A percentile compares a stretch with the other conserved stretches of the same genome.
Evolutionary conservation across 2,888 invertebrate species (phyloP).

Genomic region (Cheilosia variabilis): DNA sequence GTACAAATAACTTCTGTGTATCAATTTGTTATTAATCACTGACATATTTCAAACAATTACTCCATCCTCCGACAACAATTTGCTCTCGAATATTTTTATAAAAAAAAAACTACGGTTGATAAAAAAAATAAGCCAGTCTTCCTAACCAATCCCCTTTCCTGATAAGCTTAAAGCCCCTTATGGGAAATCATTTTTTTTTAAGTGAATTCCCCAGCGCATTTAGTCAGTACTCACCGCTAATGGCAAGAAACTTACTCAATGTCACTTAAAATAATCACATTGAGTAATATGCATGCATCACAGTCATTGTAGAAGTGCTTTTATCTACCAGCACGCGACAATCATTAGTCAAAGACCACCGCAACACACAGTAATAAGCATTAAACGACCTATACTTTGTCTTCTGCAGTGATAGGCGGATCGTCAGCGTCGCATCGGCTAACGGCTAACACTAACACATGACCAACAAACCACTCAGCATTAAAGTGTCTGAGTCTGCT

Average conservation of each 20-base stretch:
- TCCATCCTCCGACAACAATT: constrained; percentile 9
- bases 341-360: constrained; percentile 47
- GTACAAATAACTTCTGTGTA: background rate
- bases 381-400: background rate
- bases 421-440: constrained; percentile 1
- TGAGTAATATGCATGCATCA: constrained; percentile 37
- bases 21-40: constrained; percentile 14
- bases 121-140: background rate
- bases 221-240: background rate
- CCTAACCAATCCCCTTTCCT: background rate
- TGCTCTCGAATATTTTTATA: constrained; percentile 16
- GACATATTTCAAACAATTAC: constrained; percentile 1
- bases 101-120: background rate
- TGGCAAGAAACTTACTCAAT: constrained; percentile 13
- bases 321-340: constrained; percentile 56
- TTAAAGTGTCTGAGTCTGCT: constrained; percentile 16
- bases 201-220: constrained; percentile 23
- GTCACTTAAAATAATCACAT: constrained; percentile 44
- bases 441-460: constrained; percentile 30
- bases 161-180: constrained; percentile 13
- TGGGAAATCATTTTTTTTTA: constrained; percentile 8
- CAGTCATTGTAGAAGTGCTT: constrained; percentile 41
- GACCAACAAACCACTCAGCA: constrained; percentile 37
- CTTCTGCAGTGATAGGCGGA: background rate
- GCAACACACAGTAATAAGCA: background rate